Evolutionary conservation across 2,797 vertebrate genomes (phyloP).

Genomic region (Muraenolepis orangiensis): DNA sequence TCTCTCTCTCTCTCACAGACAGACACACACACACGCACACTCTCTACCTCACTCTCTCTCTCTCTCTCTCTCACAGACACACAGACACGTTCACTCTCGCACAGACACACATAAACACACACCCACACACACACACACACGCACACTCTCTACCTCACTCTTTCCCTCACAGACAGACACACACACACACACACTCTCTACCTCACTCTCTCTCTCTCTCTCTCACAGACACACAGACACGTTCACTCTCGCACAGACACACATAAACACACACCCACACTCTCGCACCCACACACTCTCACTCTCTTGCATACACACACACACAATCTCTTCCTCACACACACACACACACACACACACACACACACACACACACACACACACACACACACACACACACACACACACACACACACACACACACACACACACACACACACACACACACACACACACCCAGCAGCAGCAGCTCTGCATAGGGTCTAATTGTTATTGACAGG

Average conservation of each 20-base stretch:
- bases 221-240: too few species aligned
- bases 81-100: neutral
- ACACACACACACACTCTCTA: neutral
- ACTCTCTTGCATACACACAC: neutral
- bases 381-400: too few species aligned
- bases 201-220: too few species aligned
- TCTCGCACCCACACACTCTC: neutral
- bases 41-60: too few species aligned
- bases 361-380: constrained; percentile 8
- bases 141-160: too few species aligned
- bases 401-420: neutral
- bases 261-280: neutral
- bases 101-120: too few species aligned
- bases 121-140: too few species aligned
- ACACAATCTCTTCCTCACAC: too few species aligned
- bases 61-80: too few species aligned
- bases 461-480: constrained; percentile 53
- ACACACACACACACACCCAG: constrained; percentile 1
- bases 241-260: neutral
- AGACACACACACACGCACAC: neutral
- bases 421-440: constrained; percentile 1
- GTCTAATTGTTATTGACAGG: constrained; percentile 88
- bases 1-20: too few species aligned
- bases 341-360: neutral
- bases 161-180: neutral